Percentiles rank a stretch among this genome's conserved stretches.
phyloP scores from a whole-genome alignment of 2,888 invertebrate species.

The Aphelenchoides bicaudatus region DNA sequence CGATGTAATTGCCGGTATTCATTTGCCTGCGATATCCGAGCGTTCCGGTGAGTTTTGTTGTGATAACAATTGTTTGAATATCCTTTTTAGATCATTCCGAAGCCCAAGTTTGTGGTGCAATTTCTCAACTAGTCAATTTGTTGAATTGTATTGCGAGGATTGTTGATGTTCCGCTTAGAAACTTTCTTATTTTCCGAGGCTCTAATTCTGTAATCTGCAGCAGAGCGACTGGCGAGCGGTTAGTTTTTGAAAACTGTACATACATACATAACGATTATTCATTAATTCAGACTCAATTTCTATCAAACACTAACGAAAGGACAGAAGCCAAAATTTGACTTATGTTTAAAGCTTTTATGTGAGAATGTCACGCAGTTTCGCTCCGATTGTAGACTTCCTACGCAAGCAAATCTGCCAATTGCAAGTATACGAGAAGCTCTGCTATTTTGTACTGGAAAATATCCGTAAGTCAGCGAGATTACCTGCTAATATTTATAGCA shows the following conservation, averaged over 20 bases:
- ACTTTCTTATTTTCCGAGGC: conserved; percentile 79
- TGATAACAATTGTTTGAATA: background rate
- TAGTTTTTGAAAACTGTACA: too few species aligned
- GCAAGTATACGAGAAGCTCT: conserved; percentile 28
- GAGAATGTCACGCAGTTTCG: conserved; percentile 81
- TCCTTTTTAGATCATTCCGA: conserved; percentile 67
- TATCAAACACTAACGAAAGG: conserved; percentile 10
- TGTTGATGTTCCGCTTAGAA: conserved; percentile 79
- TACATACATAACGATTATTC: background rate
- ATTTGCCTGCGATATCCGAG: conserved; percentile 37
- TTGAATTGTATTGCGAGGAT: conserved; percentile 77
- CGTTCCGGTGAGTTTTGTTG: conserved; percentile 18
- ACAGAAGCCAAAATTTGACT: conserved; percentile 3
- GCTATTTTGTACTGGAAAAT: conserved; percentile 25
- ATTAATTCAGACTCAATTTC: conserved; percentile 14
- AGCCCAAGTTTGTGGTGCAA: conserved; percentile 75
- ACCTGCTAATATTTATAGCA: background rate
- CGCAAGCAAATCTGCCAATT: conserved; percentile 34
- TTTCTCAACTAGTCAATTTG: conserved; percentile 81
- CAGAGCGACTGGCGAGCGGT: conserved; percentile 67
- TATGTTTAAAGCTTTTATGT: conserved; percentile 61
- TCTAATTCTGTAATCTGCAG: conserved; percentile 76
- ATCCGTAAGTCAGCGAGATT: conserved; percentile 9
- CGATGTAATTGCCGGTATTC: conserved; percentile 44
- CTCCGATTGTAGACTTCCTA: conserved; percentile 42